Percentiles rank a stretch among this genome's conserved stretches.
Evolutionary conservation across 2,797 vertebrate genomes (phyloP).

Genomic region (Anableps anableps): DNA sequence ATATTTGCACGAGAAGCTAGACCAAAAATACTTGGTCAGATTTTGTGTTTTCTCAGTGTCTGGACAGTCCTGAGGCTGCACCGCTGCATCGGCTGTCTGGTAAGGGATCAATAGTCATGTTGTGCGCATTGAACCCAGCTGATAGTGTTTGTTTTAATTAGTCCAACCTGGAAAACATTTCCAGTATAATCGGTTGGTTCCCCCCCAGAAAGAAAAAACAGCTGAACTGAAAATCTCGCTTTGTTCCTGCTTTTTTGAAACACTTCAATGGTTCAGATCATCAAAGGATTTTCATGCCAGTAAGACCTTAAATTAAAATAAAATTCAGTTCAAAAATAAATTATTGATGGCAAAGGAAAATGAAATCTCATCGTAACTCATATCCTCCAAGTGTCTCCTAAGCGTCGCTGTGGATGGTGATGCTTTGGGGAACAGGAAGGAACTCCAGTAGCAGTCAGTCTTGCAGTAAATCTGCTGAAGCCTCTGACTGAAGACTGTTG

Average conservation of each 20-base stretch:
- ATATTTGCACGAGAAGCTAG: too few relatives aligned
- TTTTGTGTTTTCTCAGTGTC: too few relatives aligned
- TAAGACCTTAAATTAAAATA: neutral
- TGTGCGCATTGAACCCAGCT: slow-evolving; percentile 20
- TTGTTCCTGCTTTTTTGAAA: neutral
- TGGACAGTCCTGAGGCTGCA: slow-evolving; percentile 16
- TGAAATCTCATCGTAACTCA: too few relatives aligned
- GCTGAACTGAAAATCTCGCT: neutral
- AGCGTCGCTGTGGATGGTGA: neutral
- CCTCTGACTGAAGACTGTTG: too few relatives aligned
- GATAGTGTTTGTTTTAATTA: slow-evolving; percentile 45
- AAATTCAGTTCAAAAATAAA: too few relatives aligned
- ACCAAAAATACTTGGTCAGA: too few relatives aligned
- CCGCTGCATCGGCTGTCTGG: slow-evolving; percentile 24
- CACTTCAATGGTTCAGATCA: neutral
- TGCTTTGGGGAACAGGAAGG: neutral
- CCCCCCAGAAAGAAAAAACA: neutral
- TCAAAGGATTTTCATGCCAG: neutral
- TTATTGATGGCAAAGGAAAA: too few relatives aligned
- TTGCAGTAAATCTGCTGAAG: neutral
- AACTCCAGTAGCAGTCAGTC: neutral
- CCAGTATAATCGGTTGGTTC: neutral
- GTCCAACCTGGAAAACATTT: slow-evolving; percentile 17
- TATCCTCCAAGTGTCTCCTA: too few relatives aligned
- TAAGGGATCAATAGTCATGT: slow-evolving; percentile 33